Evolutionary conservation across 2,113 vertebrate species (phyloP), one percentile per base, ranked within the genome.

Genomic region (Strix uralensis): DNA sequence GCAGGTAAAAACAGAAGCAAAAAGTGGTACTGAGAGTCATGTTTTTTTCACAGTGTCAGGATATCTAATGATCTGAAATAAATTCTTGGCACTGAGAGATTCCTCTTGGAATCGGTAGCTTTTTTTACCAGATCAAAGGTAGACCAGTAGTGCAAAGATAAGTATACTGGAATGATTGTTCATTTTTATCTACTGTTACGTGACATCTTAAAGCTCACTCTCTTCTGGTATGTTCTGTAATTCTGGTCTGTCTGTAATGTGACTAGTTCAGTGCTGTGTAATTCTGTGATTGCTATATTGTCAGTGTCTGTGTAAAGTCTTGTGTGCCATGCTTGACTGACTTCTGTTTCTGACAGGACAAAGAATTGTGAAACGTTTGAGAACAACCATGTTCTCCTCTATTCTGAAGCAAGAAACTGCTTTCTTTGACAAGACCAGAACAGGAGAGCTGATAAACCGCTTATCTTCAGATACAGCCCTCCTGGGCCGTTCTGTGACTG

Each of bases 361-460:
- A 95, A 98, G 98, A 97, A 99, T 99, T 91, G 98, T 99, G 95
- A 99, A 99, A 63, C 98, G 98, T 92, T 97, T 99, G 87, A 98
- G 99, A 61, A 94, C 97, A 75, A 98, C 98, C 5, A 86, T 99
- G 58, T 99, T 99, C 96, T 98, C 99, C 92, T 99, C 99, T 34
- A 97, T 99, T 85, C 97, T 99, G 96, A 98, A 96, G 96, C 99
- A 99, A 98, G 99, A 99, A 98, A 98, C 99, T 3, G 99, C 98
- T 25, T 99, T 99, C 98, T 99, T 99, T 96, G 99, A 99, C 97
- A 98, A 97, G 98, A 99, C 98, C 26, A 98, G 98, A 90, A 99
- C 99, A 1, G 99, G 99, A 51, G 99, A 99, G 94, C 97, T 99
- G 90, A 98, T 99, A 95, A 99, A 99, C 92, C 99, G 99, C 81